These are phyloP conservation scores for Lycophotia porphyrea DNA, from an alignment of 2,888 invertebrate genomes.

Conservation along the genomic window DNA sequence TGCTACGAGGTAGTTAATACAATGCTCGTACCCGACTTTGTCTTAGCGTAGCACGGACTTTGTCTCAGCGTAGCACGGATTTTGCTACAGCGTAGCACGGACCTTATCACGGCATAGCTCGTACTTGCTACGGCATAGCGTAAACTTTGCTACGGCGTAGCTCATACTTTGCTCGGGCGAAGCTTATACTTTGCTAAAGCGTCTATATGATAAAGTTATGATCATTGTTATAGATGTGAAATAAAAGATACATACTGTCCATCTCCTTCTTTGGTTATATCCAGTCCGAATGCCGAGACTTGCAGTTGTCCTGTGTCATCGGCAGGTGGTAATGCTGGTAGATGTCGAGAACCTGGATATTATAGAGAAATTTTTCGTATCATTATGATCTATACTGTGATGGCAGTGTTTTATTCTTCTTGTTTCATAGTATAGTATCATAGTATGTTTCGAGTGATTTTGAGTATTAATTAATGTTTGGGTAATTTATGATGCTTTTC, in stretches of 20 bases:
- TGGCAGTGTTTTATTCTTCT: not conserved
- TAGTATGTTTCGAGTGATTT: not conserved
- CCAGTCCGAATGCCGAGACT: conserved; percentile 94
- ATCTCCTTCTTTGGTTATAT: conserved; percentile 95
- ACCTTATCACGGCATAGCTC: not conserved
- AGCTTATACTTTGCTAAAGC: not conserved
- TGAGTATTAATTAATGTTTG: not conserved
- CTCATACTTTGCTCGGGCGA: not conserved
- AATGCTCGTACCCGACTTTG: not conserved
- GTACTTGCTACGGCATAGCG: not conserved
- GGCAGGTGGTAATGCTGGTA: conserved; percentile 94
- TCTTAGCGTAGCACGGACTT: not conserved
- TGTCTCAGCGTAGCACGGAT: not conserved
- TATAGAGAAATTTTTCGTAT: not conserved
- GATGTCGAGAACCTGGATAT: conserved; percentile 89
- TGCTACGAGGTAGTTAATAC: not conserved
- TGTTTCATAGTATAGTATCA: not conserved
- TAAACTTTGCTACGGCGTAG: not conserved
- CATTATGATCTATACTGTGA: not conserved
- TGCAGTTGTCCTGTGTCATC: conserved; percentile 93
- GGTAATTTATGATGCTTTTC: not conserved
- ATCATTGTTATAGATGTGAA: not conserved
- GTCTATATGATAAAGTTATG: not conserved
- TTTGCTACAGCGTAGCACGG: not conserved
- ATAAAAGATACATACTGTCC: conserved; percentile 91